Percentiles rank a stretch among this genome's conserved stretches.
These are phyloP conservation scores for Synanthedon andrenaeformis DNA, from an alignment of 2,888 invertebrate genomes.

Conservation along the genomic window DNA sequence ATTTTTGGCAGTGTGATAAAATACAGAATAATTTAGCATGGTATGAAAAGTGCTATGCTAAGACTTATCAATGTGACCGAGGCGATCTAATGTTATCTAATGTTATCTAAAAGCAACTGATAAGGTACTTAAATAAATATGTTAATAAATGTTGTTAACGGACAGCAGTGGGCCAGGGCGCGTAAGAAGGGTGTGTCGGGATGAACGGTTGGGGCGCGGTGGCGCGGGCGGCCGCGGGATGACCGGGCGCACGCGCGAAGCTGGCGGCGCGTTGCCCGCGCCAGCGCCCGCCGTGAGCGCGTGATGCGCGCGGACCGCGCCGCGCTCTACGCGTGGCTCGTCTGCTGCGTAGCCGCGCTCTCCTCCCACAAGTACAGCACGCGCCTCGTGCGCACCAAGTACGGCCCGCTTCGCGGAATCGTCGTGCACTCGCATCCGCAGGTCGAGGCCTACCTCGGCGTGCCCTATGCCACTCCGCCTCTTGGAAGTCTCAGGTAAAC, in stretches of 20 bases:
- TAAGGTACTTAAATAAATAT: too few species aligned
- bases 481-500: slow-evolving; percentile 85
- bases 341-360: slow-evolving; percentile 67
- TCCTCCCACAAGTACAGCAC: slow-evolving; percentile 83
- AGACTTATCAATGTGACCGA: too few species aligned
- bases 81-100: too few species aligned
- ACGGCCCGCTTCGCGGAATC: slow-evolving; percentile 88
- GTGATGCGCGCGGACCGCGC: slow-evolving; percentile 65
- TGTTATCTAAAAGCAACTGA: too few species aligned
- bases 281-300: slow-evolving; percentile 38
- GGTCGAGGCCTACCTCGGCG: slow-evolving; percentile 92
- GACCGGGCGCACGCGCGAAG: slow-evolving; percentile 28
- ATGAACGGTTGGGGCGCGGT: slow-evolving; percentile 38
- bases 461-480: slow-evolving; percentile 94
- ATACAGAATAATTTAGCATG: too few species aligned
- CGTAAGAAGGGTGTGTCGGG: slow-evolving; percentile 39
- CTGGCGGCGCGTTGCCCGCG: slow-evolving; percentile 13
- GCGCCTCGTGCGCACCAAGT: slow-evolving; percentile 87
- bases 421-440: slow-evolving; percentile 83
- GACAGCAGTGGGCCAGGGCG: slow-evolving; percentile 41
- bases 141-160: background rate
- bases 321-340: slow-evolving; percentile 70
- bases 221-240: slow-evolving; percentile 11
- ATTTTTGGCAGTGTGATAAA: too few species aligned
- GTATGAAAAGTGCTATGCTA: too few species aligned